Evolutionary conservation across 2,888 invertebrate genomes (phyloP).

Genomic region (Idaea aversata): DNA sequence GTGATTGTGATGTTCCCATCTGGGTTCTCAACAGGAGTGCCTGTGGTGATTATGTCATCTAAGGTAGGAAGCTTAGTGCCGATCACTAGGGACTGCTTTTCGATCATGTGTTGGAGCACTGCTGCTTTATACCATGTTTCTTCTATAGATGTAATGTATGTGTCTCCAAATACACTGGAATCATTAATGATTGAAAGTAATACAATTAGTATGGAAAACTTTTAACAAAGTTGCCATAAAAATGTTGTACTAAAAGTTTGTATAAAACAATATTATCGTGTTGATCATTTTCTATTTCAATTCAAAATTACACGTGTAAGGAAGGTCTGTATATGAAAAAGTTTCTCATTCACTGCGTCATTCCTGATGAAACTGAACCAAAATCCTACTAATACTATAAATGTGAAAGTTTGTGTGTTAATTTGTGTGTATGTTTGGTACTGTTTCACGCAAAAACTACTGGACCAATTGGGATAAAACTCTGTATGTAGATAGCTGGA

Average conservation of each 20-base stretch:
- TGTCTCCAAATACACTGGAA: conserved; percentile 87
- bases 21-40: conserved; percentile 56
- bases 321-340: neutral
- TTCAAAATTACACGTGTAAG: neutral
- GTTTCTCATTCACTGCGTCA: neutral
- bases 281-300: too few relatives aligned
- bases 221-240: too few relatives aligned
- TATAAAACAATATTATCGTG: too few relatives aligned
- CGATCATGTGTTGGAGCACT: conserved; percentile 89
- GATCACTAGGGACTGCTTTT: conserved; percentile 88
- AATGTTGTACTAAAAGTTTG: too few relatives aligned
- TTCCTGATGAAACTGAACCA: neutral
- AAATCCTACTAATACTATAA: too few relatives aligned
- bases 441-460: too few relatives aligned
- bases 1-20: conserved; percentile 85
- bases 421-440: too few relatives aligned
- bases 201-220: neutral
- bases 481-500: too few relatives aligned
- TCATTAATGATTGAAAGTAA: neutral
- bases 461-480: too few relatives aligned
- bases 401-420: too few relatives aligned
- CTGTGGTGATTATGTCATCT: conserved; percentile 54
- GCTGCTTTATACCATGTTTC: conserved; percentile 96
- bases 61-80: conserved; percentile 84
- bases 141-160: conserved; percentile 88